Percentiles rank a stretch among this genome's conserved stretches.
These are phyloP conservation scores for Aspiorhynchus laticeps DNA, from an alignment of 2,113 vertebrate species.

Conservation along the genomic window DNA sequence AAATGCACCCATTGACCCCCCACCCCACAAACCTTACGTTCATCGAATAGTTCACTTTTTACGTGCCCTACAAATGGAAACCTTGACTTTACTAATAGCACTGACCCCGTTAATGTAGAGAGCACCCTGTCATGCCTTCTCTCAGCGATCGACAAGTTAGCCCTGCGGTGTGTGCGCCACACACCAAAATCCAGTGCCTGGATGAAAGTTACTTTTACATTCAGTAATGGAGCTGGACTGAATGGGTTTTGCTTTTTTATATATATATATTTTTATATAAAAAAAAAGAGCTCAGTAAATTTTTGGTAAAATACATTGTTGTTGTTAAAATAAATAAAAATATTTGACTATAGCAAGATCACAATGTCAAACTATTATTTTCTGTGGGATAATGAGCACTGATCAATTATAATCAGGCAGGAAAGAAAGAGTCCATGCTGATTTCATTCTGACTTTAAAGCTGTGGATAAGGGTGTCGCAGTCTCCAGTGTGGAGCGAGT, in stretches of 20 bases:
- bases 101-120: slow-evolving; percentile 1
- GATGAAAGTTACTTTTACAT: neutral
- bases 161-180: neutral
- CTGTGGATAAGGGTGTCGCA: neutral
- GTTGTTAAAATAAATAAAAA: neutral
- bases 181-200: neutral
- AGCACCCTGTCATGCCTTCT: neutral
- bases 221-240: neutral
- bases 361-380: neutral
- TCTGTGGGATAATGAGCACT: neutral
- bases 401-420: neutral
- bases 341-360: neutral
- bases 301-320: neutral
- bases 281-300: no score
- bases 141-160: neutral
- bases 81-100: neutral
- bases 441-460: neutral
- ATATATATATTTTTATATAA: no score
- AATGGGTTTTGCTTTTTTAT: neutral
- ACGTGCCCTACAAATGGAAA: neutral
- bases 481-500: neutral
- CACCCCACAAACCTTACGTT: neutral
- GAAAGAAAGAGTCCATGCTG: neutral
- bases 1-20: neutral
- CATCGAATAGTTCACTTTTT: neutral